These are phyloP conservation scores for Zosterops pallidus DNA, from an alignment of 2,113 vertebrate species.

Conservation along the genomic window DNA sequence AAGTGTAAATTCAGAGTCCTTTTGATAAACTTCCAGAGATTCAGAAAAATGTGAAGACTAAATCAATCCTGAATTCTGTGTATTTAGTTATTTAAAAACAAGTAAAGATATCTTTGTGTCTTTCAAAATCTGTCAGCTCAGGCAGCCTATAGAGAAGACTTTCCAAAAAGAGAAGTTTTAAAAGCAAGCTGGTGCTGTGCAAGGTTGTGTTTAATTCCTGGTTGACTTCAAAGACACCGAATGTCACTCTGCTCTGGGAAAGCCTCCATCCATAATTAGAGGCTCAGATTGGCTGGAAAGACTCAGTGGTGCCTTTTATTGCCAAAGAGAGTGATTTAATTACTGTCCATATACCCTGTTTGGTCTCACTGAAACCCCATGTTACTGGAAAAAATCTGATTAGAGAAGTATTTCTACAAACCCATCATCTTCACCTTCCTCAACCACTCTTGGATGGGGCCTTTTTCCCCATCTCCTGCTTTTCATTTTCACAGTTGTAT, in stretches of 20 bases:
- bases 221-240: not conserved
- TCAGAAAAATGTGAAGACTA: not conserved
- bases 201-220: not conserved
- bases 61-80: not conserved
- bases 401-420: not conserved
- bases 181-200: not conserved
- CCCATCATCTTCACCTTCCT: not conserved
- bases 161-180: not conserved
- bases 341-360: not conserved
- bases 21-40: not conserved
- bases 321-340: constrained; percentile 32
- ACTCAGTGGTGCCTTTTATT: not conserved
- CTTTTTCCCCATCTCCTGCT: not conserved
- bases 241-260: not conserved
- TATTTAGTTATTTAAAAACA: not conserved
- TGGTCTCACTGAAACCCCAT: not conserved
- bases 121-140: not conserved
- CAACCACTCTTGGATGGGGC: not conserved
- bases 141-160: not conserved
- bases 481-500: not conserved
- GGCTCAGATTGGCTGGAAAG: not conserved
- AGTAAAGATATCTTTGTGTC: not conserved
- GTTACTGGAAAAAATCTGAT: not conserved
- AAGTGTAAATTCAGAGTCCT: not conserved
- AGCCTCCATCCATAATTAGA: not conserved